Percentiles rank a stretch among this genome's conserved stretches.
These are phyloP conservation scores for Matsumurasca onukii DNA, from an alignment of 1,140 invertebrate genomes.

Conservation along the genomic window DNA sequence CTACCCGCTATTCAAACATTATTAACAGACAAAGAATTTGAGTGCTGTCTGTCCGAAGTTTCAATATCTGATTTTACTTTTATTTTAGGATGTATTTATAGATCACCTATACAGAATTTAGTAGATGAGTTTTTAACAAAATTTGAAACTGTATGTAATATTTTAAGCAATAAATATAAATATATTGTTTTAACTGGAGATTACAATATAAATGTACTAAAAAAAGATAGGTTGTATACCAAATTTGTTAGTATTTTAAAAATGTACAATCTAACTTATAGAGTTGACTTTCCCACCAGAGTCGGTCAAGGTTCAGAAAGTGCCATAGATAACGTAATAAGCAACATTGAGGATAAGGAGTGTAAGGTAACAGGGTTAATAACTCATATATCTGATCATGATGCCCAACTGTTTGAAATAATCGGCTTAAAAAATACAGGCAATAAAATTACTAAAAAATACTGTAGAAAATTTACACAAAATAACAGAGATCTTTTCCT, in stretches of 20 bases:
- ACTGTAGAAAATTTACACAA: background rate
- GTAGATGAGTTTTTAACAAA: background rate
- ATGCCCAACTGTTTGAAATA: conserved; percentile 20
- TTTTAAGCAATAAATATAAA: conserved; percentile 14
- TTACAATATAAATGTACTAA: conserved; percentile 15
- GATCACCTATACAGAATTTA: conserved; percentile 5
- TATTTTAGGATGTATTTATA: conserved; percentile 18
- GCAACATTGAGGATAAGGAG: background rate
- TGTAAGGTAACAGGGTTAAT: conserved; percentile 15
- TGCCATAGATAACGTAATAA: conserved; percentile 14
- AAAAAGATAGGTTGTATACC: background rate
- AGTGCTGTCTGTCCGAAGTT: conserved; percentile 24
- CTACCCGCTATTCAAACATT: conserved; percentile 13
- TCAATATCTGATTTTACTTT: conserved; percentile 11
- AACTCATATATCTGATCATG: conserved; percentile 23
- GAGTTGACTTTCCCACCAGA: conserved; percentile 5
- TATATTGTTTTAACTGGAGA: conserved; percentile 5
- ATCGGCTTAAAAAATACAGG: background rate
- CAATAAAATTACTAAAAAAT: background rate
- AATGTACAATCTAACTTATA: conserved; percentile 12
- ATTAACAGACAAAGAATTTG: conserved; percentile 23
- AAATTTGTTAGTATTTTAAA: conserved; percentile 18
- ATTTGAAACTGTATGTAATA: conserved; percentile 1
- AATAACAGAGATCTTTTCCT: background rate
- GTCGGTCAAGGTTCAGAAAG: background rate